These are phyloP conservation scores for Parnassius smintheus DNA, from an alignment of 2,888 invertebrate genomes.

Conservation along the genomic window DNA sequence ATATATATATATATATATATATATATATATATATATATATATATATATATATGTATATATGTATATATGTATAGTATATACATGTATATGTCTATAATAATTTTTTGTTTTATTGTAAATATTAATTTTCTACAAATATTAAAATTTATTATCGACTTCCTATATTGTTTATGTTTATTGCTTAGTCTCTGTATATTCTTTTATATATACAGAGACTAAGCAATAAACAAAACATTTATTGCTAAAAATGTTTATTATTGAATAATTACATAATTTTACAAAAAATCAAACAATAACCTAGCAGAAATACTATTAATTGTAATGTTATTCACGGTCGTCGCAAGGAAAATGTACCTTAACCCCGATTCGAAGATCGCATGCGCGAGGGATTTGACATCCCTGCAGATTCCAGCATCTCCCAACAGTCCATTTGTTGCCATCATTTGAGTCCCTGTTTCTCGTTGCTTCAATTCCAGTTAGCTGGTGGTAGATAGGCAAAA, in stretches of 20 bases:
- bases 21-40: no score
- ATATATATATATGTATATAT: no score
- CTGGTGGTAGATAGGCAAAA: constrained; percentile 7
- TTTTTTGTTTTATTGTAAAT: no score
- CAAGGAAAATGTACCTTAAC: constrained; percentile 31
- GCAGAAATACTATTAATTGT: not conserved
- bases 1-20: no score
- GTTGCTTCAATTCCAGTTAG: not conserved
- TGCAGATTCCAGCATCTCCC: constrained; percentile 35
- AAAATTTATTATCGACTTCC: no score
- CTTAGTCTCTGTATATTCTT: no score
- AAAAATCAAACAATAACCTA: not conserved
- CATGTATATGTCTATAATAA: no score
- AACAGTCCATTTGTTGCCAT: constrained; percentile 36
- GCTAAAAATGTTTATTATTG: not conserved
- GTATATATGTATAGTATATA: no score
- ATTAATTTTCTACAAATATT: no score
- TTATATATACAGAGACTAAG: no score
- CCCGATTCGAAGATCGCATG: constrained; percentile 42
- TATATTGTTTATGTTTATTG: no score
- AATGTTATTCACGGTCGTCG: constrained; percentile 8
- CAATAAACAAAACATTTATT: not conserved
- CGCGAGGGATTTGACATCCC: constrained; percentile 48
- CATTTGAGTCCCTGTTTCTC: not conserved
- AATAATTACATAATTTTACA: not conserved